Base-by-base conservation (phyloP, 2,113 vertebrate genomes). In the Hippocampus zosterae region DNA sequence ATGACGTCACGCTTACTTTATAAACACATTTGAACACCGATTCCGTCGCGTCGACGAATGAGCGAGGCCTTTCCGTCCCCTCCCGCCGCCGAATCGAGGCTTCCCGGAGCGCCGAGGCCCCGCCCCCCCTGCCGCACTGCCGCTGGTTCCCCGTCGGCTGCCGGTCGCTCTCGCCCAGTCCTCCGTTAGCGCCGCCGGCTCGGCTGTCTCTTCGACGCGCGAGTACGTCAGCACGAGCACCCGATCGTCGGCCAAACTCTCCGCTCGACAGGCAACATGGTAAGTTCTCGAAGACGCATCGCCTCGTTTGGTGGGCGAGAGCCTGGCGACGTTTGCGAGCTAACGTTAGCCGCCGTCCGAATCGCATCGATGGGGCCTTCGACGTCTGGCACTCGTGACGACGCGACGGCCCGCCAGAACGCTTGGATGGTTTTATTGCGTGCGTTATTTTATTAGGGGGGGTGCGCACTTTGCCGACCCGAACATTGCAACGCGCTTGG, bases 61-160 rank as follows among this genome's bases (percentile, higher is more conserved):
- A 52, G 50, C 50, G 50, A 52, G 50, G 33, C 3, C 3, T 4
- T 27, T 27, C 29, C 11, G 10, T 44, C 42, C 42, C 41, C 42
- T 57, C 25, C 29, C 29, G 29, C 56, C 25, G 1, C 56, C 3
- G 23, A 57, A 15, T 27, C 5, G 55, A 57, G 8, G 12, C 12
- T 27, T 27, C 27, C 5, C 33, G 13, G 27, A 19, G 15, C 27
- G 15, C 27, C 5, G 27, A 60, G 33, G 57, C 27, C 55, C 57
- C 57, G 29, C 57, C 57, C 57, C 57, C 57, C 29, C 27, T n/a
- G 57, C 57, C 57, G 57, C 57, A 59, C 25, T 60, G 57, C 57
- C 16, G 57, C 27, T 33, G 1, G 27, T 15, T 10, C 42, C 9
- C 6, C 10, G 42, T 44, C 42, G 42, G 42, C 42, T 44, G 57